Base-by-base conservation (phyloP, 2,113 vertebrate genomes). In the Procavia capensis region DNA sequence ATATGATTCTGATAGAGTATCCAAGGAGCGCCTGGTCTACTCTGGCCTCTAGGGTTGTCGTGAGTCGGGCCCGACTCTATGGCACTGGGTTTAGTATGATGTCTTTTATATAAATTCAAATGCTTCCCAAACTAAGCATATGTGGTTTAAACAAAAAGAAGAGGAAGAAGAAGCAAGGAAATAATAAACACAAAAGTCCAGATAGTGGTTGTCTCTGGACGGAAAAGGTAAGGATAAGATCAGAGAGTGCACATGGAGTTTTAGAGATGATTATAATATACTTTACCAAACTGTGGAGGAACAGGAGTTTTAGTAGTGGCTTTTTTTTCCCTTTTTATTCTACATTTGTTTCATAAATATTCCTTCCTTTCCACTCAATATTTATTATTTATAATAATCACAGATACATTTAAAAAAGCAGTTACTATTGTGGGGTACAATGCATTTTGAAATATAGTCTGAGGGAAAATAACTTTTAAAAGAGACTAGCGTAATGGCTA, bases 61-160 rank as follows among this genome's bases (percentile, higher is more conserved):
- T n/a, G n/a, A n/a, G n/a, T n/a, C n/a, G n/a, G n/a, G n/a, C n/a
- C n/a, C n/a, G n/a, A n/a, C n/a, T n/a, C n/a, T n/a, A n/a, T n/a
- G n/a, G n/a, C n/a, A n/a, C n/a, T n/a, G n/a, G n/a, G n/a, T n/a
- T n/a, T n/a, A n/a, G n/a, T n/a, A n/a, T n/a, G n/a, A n/a, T n/a
- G n/a, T n/a, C n/a, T 92, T 96, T 94, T 74, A 82, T 70, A 61
- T 93, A 43, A 96, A 50, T 82, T 82, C 47, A 86, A 24, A 85
- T 19, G 70, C 72, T 93, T 95, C 36, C 34, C 74, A 88, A 93
- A 82, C 47, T 68, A 75, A 85, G 45, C 4, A 36, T n/a, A 90
- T 74, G 24, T 94, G 90, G 81, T 75, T 86, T 29, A 41, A 27
- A 75, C 25, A 41, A 43, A 25, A 39, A 68, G 91, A 87, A 54